Percentiles rank a stretch among this genome's conserved stretches.
Conservation (phyloP, 2,888 invertebrate genomes). For the Petrophora chlorosata region DNA sequence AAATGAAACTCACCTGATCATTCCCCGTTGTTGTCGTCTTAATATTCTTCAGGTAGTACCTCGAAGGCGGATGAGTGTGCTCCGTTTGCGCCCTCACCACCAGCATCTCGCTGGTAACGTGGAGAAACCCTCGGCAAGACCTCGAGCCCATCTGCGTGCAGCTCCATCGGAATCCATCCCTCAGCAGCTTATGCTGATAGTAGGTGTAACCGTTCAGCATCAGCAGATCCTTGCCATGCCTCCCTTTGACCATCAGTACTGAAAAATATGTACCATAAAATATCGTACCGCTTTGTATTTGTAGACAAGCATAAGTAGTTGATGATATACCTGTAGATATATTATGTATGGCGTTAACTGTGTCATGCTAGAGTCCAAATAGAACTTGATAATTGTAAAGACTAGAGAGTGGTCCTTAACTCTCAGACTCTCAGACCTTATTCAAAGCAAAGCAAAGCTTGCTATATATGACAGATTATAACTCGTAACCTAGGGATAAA, state of each 20-base stretch:
- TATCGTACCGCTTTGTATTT: constrained; percentile 12
- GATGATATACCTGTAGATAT: constrained; percentile 2
- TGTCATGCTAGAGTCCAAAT: too few relatives aligned
- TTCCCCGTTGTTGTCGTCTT: constrained; percentile 29
- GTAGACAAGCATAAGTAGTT: neutral
- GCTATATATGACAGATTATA: too few relatives aligned
- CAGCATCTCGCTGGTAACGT: constrained; percentile 69
- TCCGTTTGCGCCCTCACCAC: constrained; percentile 70
- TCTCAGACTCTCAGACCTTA: too few relatives aligned
- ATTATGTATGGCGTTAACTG: neutral
- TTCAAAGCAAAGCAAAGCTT: too few relatives aligned
- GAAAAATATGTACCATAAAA: constrained; percentile 26
- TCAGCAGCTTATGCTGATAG: constrained; percentile 72
- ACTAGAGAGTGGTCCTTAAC: too few relatives aligned
- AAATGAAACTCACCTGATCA: constrained; percentile 37
- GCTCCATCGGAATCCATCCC: constrained; percentile 77
- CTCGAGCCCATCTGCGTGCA: constrained; percentile 79
- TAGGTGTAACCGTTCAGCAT: constrained; percentile 77
- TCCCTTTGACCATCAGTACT: constrained; percentile 72
- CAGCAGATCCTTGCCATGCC: constrained; percentile 70
- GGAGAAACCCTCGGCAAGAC: constrained; percentile 73
- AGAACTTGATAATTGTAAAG: too few relatives aligned
- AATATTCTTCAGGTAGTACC: constrained; percentile 60
- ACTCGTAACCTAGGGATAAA: too few relatives aligned
- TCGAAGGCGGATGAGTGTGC: constrained; percentile 74